Evolutionary conservation across 2,888 invertebrate genomes (phyloP).

Genomic region (Pocota personata): DNA sequence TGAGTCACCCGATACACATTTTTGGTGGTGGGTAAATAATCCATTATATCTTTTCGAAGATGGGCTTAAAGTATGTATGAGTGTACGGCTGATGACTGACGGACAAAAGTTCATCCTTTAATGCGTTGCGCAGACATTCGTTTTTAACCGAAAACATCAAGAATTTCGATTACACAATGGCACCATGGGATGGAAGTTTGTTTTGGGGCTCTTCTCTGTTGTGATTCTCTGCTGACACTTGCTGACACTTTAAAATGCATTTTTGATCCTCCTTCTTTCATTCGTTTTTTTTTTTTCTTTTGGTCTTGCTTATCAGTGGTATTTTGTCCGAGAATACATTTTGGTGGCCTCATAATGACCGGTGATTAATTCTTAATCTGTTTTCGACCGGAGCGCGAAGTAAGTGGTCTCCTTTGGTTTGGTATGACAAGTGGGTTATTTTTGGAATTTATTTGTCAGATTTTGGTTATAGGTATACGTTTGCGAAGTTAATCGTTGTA

Average conservation of each 20-base stretch:
- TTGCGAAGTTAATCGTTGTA: too few relatives aligned
- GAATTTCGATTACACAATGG: not conserved
- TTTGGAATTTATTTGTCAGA: conserved; percentile 2
- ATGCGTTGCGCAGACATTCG: conserved; percentile 57
- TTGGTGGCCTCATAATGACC: conserved; percentile 37
- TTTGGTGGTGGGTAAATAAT: conserved; percentile 63
- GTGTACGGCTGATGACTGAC: conserved; percentile 9
- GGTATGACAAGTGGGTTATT: conserved; percentile 2
- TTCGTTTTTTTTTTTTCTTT: too few relatives aligned
- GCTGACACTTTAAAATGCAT: conserved; percentile 56
- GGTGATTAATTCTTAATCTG: conserved; percentile 69
- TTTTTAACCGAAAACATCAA: conserved; percentile 19
- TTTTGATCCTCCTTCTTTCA: not conserved
- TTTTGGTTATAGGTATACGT: too few relatives aligned
- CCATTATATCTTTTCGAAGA: conserved; percentile 39
- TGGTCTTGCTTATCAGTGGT: conserved; percentile 34
- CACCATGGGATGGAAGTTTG: not conserved
- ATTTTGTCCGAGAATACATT: conserved; percentile 48
- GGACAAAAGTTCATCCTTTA: conserved; percentile 60
- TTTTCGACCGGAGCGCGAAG: conserved; percentile 12
- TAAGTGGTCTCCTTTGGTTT: conserved; percentile 26
- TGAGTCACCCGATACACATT: conserved; percentile 66
- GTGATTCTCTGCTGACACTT: conserved; percentile 66
- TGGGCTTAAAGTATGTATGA: not conserved
- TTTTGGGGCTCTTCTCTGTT: conserved; percentile 15